A percentile compares a stretch with the other conserved stretches of the same genome.
Evolutionary conservation across 2,888 invertebrate genomes (phyloP).

Genomic region (Drosophila austrosaltans): DNA sequence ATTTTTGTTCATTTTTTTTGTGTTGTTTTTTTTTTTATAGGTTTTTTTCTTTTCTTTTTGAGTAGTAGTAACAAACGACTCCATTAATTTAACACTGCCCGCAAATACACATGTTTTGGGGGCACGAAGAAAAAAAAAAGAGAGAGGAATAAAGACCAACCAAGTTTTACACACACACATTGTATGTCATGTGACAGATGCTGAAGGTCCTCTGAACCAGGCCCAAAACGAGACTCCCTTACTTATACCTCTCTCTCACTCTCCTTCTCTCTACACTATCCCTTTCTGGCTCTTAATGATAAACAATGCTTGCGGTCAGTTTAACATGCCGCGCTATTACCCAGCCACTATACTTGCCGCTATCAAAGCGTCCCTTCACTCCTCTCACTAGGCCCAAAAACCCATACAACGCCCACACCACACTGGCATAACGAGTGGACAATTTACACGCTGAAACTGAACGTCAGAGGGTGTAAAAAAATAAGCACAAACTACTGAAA

Average conservation of each 20-base stretch:
- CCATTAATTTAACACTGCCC: slow-evolving; percentile 56
- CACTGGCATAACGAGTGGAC: slow-evolving; percentile 71
- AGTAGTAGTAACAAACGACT: slow-evolving; percentile 59
- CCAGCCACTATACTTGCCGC: slow-evolving; percentile 37
- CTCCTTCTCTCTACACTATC: slow-evolving; percentile 8
- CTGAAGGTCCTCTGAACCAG: slow-evolving; percentile 32
- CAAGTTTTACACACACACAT: slow-evolving; percentile 46
- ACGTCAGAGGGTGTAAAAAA: slow-evolving; percentile 47
- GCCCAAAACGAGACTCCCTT: slow-evolving; percentile 5
- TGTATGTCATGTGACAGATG: slow-evolving; percentile 72
- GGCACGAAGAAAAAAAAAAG: slow-evolving; percentile 15
- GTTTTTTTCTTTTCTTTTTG: slow-evolving; percentile 40
- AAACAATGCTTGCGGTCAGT: slow-evolving; percentile 82
- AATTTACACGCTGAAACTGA: slow-evolving; percentile 78
- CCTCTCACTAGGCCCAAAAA: slow-evolving; percentile 14
- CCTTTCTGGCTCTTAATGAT: slow-evolving; percentile 67
- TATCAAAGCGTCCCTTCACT: slow-evolving; percentile 5
- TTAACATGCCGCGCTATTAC: slow-evolving; percentile 79
- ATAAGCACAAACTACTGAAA: slow-evolving; percentile 16
- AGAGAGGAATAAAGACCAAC: slow-evolving; percentile 11
- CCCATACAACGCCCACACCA: neutral
- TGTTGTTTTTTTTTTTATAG: neutral
- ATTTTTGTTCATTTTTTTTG: neutral
- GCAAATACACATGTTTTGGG: slow-evolving; percentile 57
- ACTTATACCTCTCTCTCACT: neutral